Percentiles rank a stretch among this genome's conserved stretches.
These are phyloP conservation scores for Labeo catla DNA, from an alignment of 2,113 vertebrate species.

Conservation along the genomic window DNA sequence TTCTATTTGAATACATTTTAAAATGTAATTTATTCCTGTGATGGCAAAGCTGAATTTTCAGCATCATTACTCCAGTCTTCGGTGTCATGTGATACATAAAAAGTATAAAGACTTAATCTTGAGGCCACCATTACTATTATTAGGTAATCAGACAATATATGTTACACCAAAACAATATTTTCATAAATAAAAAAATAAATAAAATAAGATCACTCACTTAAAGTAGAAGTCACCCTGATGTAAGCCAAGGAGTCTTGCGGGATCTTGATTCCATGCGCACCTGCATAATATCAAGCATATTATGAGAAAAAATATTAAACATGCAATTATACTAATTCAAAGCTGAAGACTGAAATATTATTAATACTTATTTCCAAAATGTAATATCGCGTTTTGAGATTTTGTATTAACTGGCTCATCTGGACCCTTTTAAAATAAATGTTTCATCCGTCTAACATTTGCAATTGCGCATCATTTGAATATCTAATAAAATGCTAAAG, in stretches of 20 bases:
- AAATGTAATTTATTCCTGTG: too few relatives aligned
- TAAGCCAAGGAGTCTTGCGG: background rate
- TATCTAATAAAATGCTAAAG: conserved; percentile 48
- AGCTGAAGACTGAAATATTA: background rate
- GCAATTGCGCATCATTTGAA: conserved; percentile 45
- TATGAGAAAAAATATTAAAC: background rate
- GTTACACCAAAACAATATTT: background rate
- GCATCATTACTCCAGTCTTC: too few relatives aligned
- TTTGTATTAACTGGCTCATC: background rate
- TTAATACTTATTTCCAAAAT: background rate
- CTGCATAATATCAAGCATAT: background rate
- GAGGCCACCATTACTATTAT: background rate
- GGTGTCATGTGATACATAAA: background rate
- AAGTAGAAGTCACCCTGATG: background rate
- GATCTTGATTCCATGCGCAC: background rate
- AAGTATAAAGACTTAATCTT: background rate
- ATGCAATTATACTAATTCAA: background rate
- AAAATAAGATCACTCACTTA: background rate
- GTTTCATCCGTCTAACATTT: conserved; percentile 35
- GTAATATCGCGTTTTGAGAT: background rate
- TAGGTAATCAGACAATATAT: background rate
- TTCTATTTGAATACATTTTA: too few relatives aligned
- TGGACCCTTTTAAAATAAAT: background rate
- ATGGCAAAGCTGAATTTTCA: too few relatives aligned
- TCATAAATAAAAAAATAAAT: background rate